These are phyloP conservation scores for Ophion ventricosus DNA, from an alignment of 2,888 invertebrate genomes.

Conservation along the genomic window DNA sequence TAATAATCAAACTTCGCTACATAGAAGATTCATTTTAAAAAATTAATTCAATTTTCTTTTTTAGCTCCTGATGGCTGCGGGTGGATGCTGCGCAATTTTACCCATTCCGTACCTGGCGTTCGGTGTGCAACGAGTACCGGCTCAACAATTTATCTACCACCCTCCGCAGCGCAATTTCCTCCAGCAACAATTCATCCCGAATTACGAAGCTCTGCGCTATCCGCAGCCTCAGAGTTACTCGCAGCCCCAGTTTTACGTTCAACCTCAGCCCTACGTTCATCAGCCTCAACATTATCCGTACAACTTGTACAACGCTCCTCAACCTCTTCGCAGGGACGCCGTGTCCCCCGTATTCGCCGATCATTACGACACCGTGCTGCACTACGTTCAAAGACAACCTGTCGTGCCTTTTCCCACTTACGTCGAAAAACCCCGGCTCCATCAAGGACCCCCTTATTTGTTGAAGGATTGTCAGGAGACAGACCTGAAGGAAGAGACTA, in stretches of 20 bases:
- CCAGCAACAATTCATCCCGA: slow-evolving; percentile 40
- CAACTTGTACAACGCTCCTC: slow-evolving; percentile 12
- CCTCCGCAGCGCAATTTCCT: slow-evolving; percentile 26
- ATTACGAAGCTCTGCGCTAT: slow-evolving; percentile 16
- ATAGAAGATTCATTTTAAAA: too few species aligned
- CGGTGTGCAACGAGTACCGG: slow-evolving; percentile 31
- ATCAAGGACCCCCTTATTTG: not conserved
- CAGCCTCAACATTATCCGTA: not conserved
- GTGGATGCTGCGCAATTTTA: slow-evolving; percentile 48
- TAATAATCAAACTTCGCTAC: too few species aligned
- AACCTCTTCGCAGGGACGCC: not conserved
- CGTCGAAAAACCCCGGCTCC: not conserved
- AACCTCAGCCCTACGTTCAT: not conserved
- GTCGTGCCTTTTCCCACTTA: not conserved
- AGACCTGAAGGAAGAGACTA: not conserved
- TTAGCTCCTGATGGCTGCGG: slow-evolving; percentile 58
- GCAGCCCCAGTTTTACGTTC: not conserved
- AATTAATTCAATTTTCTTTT: not conserved
- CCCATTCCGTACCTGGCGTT: slow-evolving; percentile 53
- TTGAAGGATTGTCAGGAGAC: too few species aligned
- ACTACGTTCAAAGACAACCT: slow-evolving; percentile 5
- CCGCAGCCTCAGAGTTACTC: not conserved
- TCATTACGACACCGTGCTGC: slow-evolving; percentile 2
- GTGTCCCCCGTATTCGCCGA: not conserved
- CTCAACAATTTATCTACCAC: slow-evolving; percentile 61